phyloP scores from a whole-genome alignment of 2,888 invertebrate species.

The Acheta domesticus region DNA sequence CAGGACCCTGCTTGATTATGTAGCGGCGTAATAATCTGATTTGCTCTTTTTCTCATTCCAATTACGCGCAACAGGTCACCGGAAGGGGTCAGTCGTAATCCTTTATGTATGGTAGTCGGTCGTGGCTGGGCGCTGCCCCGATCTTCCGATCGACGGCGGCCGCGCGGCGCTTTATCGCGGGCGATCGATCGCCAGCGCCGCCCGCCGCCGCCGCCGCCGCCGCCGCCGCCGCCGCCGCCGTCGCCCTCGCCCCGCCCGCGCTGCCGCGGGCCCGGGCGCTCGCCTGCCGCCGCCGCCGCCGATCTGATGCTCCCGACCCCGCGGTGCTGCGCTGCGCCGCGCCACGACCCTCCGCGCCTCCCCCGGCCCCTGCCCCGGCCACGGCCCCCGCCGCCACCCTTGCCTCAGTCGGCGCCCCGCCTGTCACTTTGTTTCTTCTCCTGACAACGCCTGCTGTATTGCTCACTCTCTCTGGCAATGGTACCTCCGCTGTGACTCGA shows the following conservation, averaged over 20 bases:
- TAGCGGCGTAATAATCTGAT: slow-evolving; percentile 18
- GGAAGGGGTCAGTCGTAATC: neutral
- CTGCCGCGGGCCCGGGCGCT: neutral
- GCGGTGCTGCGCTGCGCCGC: too few relatives aligned
- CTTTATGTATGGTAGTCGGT: slow-evolving; percentile 18
- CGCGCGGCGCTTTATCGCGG: neutral
- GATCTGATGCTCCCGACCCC: too few relatives aligned
- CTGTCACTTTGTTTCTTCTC: too few relatives aligned
- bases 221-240: neutral
- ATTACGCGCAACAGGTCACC: slow-evolving; percentile 2
- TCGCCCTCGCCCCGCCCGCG: neutral
- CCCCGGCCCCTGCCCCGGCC: too few relatives aligned
- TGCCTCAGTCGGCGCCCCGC: too few relatives aligned
- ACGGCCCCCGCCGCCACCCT: too few relatives aligned
- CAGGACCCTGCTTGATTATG: slow-evolving; percentile 3
- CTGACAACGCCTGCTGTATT: too few relatives aligned
- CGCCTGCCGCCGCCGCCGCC: too few relatives aligned
- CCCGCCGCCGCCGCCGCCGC: neutral
- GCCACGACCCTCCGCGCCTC: too few relatives aligned
- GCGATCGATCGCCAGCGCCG: neutral
- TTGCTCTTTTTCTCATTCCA: slow-evolving; percentile 11
- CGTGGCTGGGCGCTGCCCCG: slow-evolving; percentile 9
- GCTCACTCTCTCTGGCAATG: too few relatives aligned
- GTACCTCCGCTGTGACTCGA: too few relatives aligned
- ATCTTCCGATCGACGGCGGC: slow-evolving; percentile 4